Evolutionary conservation across 2,888 invertebrate species (phyloP).

Genomic region (Horisme vitalbata): DNA sequence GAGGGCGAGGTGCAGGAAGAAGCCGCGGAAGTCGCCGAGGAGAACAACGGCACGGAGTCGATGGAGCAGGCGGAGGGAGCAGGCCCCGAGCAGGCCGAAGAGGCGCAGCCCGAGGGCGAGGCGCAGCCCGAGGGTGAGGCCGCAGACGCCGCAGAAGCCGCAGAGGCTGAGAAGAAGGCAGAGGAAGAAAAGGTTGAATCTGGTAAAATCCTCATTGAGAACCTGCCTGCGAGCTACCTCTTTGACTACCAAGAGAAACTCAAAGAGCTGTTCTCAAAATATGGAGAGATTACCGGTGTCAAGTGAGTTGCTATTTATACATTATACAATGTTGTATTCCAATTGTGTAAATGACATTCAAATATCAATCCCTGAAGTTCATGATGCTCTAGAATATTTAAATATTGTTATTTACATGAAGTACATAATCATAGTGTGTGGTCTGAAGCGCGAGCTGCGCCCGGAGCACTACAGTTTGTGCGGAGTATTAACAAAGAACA

Average conservation of each 20-base stretch:
- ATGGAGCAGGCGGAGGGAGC: constrained; percentile 45
- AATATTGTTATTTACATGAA: constrained; percentile 22
- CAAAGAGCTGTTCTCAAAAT: constrained; percentile 74
- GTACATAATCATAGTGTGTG: constrained; percentile 36
- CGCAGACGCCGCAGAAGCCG: constrained; percentile 46
- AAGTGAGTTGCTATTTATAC: constrained; percentile 59
- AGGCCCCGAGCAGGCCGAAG: constrained; percentile 30
- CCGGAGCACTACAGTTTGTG: constrained; percentile 51
- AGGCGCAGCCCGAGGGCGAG: constrained; percentile 38
- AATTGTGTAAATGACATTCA: constrained; percentile 67
- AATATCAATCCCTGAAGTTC: constrained; percentile 70
- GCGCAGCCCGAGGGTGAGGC: constrained; percentile 36
- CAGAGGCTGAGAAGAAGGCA: constrained; percentile 54
- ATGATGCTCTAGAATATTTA: constrained; percentile 30
- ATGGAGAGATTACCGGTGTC: constrained; percentile 68
- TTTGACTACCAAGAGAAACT: constrained; percentile 79
- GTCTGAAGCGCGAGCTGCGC: constrained; percentile 58
- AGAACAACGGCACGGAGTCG: constrained; percentile 63
- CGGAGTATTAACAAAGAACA: constrained; percentile 76
- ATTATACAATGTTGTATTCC: constrained; percentile 30
- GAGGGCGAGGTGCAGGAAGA: constrained; percentile 51
- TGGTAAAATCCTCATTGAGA: constrained; percentile 77
- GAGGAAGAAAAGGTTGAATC: constrained; percentile 75
- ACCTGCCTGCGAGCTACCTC: constrained; percentile 72
- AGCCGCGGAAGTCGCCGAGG: constrained; percentile 52